Percentiles rank a stretch among this genome's conserved stretches.
phyloP scores from a whole-genome alignment of 2,888 invertebrate species.

The Matsumyia berberina region DNA sequence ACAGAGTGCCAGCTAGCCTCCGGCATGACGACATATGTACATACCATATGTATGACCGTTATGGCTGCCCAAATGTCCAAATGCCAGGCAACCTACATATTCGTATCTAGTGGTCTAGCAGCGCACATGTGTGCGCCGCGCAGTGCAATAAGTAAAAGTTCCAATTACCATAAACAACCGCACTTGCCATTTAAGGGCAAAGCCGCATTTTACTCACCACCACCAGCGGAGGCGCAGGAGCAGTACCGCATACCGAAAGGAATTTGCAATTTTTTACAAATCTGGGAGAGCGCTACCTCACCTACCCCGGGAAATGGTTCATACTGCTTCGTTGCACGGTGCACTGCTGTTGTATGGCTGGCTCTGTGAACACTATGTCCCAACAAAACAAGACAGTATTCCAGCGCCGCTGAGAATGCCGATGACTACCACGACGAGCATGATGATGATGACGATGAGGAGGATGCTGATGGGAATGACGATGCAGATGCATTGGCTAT shows the following conservation, averaged over 20 bases:
- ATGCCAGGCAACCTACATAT: conserved; percentile 64
- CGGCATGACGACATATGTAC: too few relatives aligned
- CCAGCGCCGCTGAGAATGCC: conserved; percentile 9
- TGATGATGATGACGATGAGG: conserved; percentile 36
- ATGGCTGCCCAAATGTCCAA: conserved; percentile 60
- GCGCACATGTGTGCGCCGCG: conserved; percentile 37
- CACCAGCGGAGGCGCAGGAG: conserved; percentile 20
- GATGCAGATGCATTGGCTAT: conserved; percentile 53
- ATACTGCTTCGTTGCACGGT: conserved; percentile 22
- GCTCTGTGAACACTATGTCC: conserved; percentile 50
- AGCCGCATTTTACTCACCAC: conserved; percentile 66
- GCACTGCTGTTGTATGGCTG: conserved; percentile 13
- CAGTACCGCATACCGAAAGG: conserved; percentile 48
- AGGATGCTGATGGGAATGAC: conserved; percentile 44
- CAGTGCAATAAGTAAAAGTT: conserved; percentile 74
- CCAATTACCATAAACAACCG: conserved; percentile 77
- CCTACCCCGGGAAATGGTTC: conserved; percentile 53
- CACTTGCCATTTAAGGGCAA: conserved; percentile 75
- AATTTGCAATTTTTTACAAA: conserved; percentile 74
- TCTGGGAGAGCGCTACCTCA: conserved; percentile 63
- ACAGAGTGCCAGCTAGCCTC: not conserved
- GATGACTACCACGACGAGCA: conserved; percentile 15
- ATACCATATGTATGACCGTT: conserved; percentile 65
- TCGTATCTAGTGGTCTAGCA: conserved; percentile 32
- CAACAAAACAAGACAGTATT: conserved; percentile 10